These are phyloP conservation scores for Eriocheir sinensis DNA, from an alignment of 1,140 invertebrate species.

Conservation along the genomic window DNA sequence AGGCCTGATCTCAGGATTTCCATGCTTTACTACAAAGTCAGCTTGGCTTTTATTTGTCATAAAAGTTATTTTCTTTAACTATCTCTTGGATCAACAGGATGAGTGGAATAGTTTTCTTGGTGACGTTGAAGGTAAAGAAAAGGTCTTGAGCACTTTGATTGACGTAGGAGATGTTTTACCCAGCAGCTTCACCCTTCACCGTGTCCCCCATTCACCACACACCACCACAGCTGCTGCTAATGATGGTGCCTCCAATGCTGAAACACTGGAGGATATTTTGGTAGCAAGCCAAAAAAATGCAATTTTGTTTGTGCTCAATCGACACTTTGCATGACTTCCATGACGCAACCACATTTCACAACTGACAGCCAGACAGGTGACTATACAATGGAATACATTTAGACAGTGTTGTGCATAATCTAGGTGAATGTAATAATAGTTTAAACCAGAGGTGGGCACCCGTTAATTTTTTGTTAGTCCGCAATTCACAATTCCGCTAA, in stretches of 20 bases:
- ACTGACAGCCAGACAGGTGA: constrained; percentile 66
- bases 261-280: constrained; percentile 51
- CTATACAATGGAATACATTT: too few species aligned
- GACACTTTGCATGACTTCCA: constrained; percentile 78
- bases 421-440: too few species aligned
- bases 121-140: constrained; percentile 38
- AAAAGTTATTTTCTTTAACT: too few species aligned
- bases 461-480: too few species aligned
- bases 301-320: constrained; percentile 65
- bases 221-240: neutral
- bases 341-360: constrained; percentile 76
- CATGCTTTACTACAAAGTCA: neutral
- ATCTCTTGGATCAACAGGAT: constrained; percentile 46
- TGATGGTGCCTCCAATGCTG: neutral
- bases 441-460: too few species aligned
- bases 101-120: constrained; percentile 54
- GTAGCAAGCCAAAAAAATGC: neutral
- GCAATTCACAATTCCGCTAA: too few species aligned
- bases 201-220: neutral
- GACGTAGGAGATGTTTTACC: neutral
- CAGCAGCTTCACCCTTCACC: neutral
- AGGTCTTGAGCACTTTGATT: neutral
- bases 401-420: too few species aligned
- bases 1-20: too few species aligned
- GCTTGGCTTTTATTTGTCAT: too few species aligned